Conservation (phyloP, 2,888 invertebrate genomes). For the Macrophya annulata region DNA sequence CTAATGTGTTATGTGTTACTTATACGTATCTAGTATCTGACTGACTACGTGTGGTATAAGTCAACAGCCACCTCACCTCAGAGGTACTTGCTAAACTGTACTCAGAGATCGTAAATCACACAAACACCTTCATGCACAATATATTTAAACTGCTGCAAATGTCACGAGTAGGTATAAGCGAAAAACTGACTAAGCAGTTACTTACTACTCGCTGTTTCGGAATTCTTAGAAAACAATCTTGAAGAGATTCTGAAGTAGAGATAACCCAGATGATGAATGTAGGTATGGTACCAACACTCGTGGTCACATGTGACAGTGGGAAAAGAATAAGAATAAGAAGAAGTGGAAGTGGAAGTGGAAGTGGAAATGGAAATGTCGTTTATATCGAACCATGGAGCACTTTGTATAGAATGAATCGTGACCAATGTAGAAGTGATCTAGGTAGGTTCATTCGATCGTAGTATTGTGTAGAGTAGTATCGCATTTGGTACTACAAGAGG, state of each 20-base stretch:
- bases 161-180: background rate
- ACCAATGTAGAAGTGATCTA: background rate
- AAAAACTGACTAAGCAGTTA: background rate
- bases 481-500: background rate
- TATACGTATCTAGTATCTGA: slow-evolving; percentile 1
- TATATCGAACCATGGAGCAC: background rate
- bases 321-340: background rate
- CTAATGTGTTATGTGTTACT: slow-evolving; percentile 29
- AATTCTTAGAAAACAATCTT: background rate
- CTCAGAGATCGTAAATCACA: slow-evolving; percentile 18
- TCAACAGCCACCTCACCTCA: background rate
- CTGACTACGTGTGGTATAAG: background rate
- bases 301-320: background rate
- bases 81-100: background rate
- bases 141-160: slow-evolving; percentile 11
- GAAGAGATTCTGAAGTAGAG: background rate
- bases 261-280: background rate
- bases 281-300: background rate
- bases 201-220: background rate
- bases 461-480: slow-evolving; percentile 12
- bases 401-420: slow-evolving; percentile 5
- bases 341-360: background rate
- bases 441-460: background rate
- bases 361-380: background rate
- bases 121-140: background rate